phyloP scores from a whole-genome alignment of 1,140 invertebrate species.

The Formica selysi region DNA sequence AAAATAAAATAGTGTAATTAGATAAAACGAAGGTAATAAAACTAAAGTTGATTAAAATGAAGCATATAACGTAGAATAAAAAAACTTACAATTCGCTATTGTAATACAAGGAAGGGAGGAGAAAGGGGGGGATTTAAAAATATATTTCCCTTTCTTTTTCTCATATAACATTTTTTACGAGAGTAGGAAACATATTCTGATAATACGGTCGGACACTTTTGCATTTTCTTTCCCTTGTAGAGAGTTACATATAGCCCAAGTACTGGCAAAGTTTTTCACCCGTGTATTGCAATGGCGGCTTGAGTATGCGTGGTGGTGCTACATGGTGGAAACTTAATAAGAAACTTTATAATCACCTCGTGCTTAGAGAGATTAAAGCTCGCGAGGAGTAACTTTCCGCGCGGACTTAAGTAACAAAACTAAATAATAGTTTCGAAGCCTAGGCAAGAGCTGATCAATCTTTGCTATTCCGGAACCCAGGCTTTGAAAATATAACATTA shows the following conservation, averaged over 20 bases:
- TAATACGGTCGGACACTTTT: conserved; percentile 48
- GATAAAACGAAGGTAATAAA: not conserved
- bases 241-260: conserved; percentile 41
- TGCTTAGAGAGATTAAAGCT: conserved; percentile 64
- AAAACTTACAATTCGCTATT: not conserved
- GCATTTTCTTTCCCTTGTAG: conserved; percentile 49
- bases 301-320: conserved; percentile 34
- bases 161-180: conserved; percentile 5
- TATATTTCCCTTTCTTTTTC: not conserved
- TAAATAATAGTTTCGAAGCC: conserved; percentile 61
- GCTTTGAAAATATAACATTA: not conserved
- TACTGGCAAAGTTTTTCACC: conserved; percentile 51
- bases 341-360: conserved; percentile 64
- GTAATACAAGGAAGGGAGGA: no score
- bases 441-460: conserved; percentile 61
- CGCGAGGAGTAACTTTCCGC: conserved; percentile 61
- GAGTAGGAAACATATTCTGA: conserved; percentile 45
- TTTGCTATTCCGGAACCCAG: conserved; percentile 6
- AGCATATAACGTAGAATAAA: not conserved
- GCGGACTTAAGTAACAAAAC: conserved; percentile 60
- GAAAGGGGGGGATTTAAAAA: not conserved
- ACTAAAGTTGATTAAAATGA: not conserved
- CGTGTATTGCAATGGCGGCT: conserved; percentile 51
- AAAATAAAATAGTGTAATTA: not conserved
- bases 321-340: conserved; percentile 55